These are phyloP conservation scores for Oncorhynchus masou DNA, from an alignment of 2,113 vertebrate genomes.

Conservation along the genomic window DNA sequence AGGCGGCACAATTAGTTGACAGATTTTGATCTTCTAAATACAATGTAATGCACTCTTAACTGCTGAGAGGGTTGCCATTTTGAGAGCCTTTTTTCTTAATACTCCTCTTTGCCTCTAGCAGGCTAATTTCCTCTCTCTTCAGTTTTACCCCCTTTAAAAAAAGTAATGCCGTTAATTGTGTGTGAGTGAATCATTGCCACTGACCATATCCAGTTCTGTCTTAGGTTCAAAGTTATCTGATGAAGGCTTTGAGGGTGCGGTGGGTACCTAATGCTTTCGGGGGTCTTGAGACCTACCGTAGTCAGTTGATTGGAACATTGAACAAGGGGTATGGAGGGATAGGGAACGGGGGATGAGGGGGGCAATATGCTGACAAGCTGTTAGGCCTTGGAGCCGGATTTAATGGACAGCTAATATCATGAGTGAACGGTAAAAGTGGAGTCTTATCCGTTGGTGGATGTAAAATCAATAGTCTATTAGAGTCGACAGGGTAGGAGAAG, in stretches of 20 bases:
- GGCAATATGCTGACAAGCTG: constrained; percentile 65
- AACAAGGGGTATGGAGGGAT: not conserved
- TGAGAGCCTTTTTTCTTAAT: not conserved
- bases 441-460: constrained; percentile 81
- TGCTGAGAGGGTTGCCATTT: constrained; percentile 3
- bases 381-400: constrained; percentile 73
- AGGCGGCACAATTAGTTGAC: not conserved
- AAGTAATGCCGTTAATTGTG: not conserved
- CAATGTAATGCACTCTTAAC: not conserved
- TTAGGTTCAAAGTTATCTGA: not conserved
- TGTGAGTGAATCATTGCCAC: not conserved
- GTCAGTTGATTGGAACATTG: constrained; percentile 36
- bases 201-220: not conserved
- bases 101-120: not conserved
- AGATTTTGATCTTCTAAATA: constrained; percentile 1
- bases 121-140: not conserved
- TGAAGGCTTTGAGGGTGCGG: constrained; percentile 4
- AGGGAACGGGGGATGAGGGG: not conserved
- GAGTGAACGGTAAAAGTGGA: constrained; percentile 86
- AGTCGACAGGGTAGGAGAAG: constrained; percentile 70
- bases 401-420: constrained; percentile 91
- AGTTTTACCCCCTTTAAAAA: not conserved
- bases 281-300: constrained; percentile 13
- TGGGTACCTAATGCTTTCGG: not conserved
- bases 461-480: constrained; percentile 98